Evolutionary conservation across 1,140 invertebrate species (phyloP).

Genomic region (Notospermus geniculatus): DNA sequence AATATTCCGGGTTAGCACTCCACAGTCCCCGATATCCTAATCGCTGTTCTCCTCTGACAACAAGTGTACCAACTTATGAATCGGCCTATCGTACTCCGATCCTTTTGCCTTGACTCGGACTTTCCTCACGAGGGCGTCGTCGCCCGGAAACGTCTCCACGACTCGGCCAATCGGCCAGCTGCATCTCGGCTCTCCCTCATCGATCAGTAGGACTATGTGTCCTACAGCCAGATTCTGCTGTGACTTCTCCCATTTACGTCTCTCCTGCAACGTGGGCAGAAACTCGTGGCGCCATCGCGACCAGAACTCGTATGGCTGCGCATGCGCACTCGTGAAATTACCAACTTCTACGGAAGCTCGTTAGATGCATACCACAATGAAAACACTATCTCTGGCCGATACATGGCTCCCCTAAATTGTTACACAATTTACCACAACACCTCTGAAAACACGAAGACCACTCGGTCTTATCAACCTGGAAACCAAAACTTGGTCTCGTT

Average conservation of each 20-base stretch:
- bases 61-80: constrained; percentile 5
- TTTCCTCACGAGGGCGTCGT: constrained; percentile 12
- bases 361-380: too few species aligned
- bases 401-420: too few species aligned
- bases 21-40: too few species aligned
- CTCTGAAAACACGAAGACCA: too few species aligned
- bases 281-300: constrained; percentile 18
- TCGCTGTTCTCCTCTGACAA: background rate
- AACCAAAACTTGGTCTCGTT: too few species aligned
- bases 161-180: constrained; percentile 14
- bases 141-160: background rate
- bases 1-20: too few species aligned
- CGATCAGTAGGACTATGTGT: constrained; percentile 14
- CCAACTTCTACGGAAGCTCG: too few species aligned
- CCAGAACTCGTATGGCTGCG: constrained; percentile 29
- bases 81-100: background rate
- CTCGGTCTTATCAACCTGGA: too few species aligned
- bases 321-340: too few species aligned
- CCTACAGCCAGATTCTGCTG: constrained; percentile 1
- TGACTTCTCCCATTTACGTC: constrained; percentile 13
- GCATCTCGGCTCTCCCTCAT: constrained; percentile 12
- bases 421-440: too few species aligned
- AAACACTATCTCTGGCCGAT: too few species aligned
- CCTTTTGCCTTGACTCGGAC: constrained; percentile 11
- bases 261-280: constrained; percentile 8